Evolutionary conservation across 2,797 vertebrate genomes (phyloP).

Genomic region (Halcyon badia): DNA sequence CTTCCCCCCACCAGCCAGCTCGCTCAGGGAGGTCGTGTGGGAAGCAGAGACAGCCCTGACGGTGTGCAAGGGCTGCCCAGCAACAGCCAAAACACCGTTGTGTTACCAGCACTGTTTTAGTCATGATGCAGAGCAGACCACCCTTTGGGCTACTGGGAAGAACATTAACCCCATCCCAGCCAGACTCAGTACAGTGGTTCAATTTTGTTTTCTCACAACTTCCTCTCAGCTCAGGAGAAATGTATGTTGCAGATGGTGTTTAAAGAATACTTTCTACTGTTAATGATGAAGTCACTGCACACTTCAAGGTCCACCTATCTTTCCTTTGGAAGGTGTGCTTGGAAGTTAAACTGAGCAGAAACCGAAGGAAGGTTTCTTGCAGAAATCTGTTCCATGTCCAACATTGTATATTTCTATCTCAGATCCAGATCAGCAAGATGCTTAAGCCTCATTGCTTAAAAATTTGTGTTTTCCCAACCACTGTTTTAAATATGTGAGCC

Average conservation of each 20-base stretch:
- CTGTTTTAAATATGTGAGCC: not conserved
- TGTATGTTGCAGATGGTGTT: not conserved
- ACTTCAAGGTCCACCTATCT: not conserved
- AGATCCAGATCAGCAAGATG: not conserved
- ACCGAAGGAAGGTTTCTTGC: not conserved
- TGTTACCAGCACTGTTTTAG: not conserved
- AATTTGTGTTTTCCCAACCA: not conserved
- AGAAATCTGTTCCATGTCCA: not conserved
- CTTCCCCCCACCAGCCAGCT: not conserved
- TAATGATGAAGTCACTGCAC: not conserved
- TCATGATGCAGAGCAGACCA: not conserved
- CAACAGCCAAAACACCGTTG: not conserved
- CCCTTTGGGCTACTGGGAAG: not conserved
- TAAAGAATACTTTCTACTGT: not conserved
- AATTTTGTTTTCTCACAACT: not conserved
- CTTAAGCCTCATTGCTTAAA: not conserved
- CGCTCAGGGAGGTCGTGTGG: fast-evolving
- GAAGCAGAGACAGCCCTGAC: not conserved
- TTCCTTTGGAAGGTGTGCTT: not conserved
- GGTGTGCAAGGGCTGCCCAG: not conserved
- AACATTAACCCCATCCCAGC: not conserved
- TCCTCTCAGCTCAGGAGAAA: not conserved
- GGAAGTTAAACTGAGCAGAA: not conserved
- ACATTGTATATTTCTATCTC: not conserved
- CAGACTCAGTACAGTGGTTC: not conserved